Conservation (phyloP, 2,888 invertebrate species). For the Eremobia ochroleuca region DNA sequence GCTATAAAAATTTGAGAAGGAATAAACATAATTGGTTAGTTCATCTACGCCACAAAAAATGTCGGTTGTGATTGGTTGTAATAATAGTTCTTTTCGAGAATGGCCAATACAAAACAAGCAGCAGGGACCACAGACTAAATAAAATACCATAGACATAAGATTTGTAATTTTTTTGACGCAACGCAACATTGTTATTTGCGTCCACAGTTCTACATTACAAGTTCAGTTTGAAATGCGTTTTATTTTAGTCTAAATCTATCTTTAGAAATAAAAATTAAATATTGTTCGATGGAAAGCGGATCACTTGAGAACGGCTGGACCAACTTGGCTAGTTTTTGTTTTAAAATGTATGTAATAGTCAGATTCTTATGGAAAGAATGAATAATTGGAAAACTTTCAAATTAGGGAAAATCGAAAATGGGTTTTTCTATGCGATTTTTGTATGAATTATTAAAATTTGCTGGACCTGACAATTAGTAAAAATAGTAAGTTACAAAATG, state of each 20-base stretch:
- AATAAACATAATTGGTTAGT: slow-evolving; percentile 18
- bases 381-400: neutral
- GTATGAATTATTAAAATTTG: neutral
- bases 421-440: neutral
- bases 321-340: neutral
- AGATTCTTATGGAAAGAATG: neutral
- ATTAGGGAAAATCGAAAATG: neutral
- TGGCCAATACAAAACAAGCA: slow-evolving; percentile 14
- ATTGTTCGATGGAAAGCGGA: neutral
- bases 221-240: neutral
- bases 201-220: neutral
- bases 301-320: neutral
- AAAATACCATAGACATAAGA: neutral
- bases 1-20: neutral
- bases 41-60: fast-evolving
- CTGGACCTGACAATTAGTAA: neutral
- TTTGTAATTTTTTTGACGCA: neutral
- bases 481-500: neutral
- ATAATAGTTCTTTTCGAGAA: fast-evolving
- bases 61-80: slow-evolving; percentile 20
- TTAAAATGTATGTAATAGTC: too few species aligned
- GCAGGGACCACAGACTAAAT: neutral
- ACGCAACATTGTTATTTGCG: neutral
- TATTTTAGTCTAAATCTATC: neutral
- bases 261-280: neutral